phyloP scores from a whole-genome alignment of 1,140 invertebrate species.

The Ptiloglossa arizonensis region DNA sequence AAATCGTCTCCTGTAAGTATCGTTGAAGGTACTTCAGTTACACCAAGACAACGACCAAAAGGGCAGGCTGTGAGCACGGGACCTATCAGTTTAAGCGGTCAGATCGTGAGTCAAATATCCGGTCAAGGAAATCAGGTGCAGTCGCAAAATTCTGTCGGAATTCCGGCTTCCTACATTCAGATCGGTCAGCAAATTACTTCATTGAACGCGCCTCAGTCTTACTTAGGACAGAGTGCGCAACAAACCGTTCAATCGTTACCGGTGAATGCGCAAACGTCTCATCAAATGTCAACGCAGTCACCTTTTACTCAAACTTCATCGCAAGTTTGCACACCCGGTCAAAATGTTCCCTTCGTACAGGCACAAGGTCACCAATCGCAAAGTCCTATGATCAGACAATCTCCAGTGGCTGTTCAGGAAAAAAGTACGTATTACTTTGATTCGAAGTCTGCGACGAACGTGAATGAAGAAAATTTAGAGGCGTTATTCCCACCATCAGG shows the following conservation, averaged over 20 bases:
- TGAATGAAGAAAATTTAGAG: slow-evolving; percentile 77
- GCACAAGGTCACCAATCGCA: slow-evolving; percentile 66
- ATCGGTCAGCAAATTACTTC: slow-evolving; percentile 70
- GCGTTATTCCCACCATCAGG: slow-evolving; percentile 81
- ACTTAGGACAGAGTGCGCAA: slow-evolving; percentile 50
- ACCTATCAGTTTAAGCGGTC: slow-evolving; percentile 77
- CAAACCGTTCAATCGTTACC: slow-evolving; percentile 55
- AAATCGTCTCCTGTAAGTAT: slow-evolving; percentile 81
- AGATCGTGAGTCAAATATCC: slow-evolving; percentile 79
- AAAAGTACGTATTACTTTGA: slow-evolving; percentile 76
- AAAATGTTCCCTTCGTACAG: slow-evolving; percentile 69
- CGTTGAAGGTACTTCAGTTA: slow-evolving; percentile 90
- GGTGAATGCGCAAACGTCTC: slow-evolving; percentile 58
- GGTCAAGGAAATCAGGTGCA: slow-evolving; percentile 76
- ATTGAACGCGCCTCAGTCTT: slow-evolving; percentile 68
- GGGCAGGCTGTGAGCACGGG: slow-evolving; percentile 81
- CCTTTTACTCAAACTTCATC: slow-evolving; percentile 71
- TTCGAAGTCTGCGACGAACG: slow-evolving; percentile 55
- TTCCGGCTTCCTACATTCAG: slow-evolving; percentile 71
- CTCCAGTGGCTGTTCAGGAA: slow-evolving; percentile 77
- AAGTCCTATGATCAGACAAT: slow-evolving; percentile 78
- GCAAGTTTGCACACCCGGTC: slow-evolving; percentile 74
- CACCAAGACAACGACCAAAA: slow-evolving; percentile 92
- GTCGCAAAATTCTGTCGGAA: slow-evolving; percentile 65
- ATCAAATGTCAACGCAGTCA: slow-evolving; percentile 68